Percentiles rank a stretch among this genome's conserved stretches.
phyloP scores from a whole-genome alignment of 2,797 vertebrate genomes.

The Erethizon dorsatum region DNA sequence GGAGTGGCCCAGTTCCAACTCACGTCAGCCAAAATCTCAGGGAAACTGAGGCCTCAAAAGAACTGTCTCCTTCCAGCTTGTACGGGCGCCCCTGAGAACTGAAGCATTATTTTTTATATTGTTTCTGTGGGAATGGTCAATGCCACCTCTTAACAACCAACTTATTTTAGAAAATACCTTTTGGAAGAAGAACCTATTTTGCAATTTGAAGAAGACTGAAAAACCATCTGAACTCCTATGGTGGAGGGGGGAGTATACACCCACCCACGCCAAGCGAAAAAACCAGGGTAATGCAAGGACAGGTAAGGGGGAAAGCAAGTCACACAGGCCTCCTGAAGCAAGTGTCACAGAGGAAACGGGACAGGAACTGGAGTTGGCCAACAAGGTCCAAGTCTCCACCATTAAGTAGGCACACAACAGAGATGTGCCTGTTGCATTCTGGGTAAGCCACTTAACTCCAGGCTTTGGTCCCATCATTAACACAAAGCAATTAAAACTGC shows the following conservation, averaged over 20 bases:
- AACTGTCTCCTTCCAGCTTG: not conserved
- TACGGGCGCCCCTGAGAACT: not conserved
- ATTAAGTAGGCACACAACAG: not conserved
- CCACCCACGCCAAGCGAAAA: not conserved
- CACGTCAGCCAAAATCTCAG: not conserved
- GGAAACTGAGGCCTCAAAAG: not conserved
- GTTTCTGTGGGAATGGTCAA: not conserved
- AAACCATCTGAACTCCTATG: rapidly evolving
- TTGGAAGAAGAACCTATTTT: not conserved
- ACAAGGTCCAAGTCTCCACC: too few species aligned
- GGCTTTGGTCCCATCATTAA: not conserved
- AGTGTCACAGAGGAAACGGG: not conserved
- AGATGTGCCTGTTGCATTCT: not conserved
- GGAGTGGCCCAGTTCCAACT: not conserved
- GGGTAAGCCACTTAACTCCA: not conserved
- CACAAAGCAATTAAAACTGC: not conserved
- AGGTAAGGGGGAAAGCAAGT: not conserved
- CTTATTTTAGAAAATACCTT: not conserved
- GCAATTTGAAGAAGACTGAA: not conserved
- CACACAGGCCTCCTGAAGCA: not conserved
- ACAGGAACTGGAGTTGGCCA: not conserved
- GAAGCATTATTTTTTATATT: not conserved
- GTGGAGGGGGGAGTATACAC: rapidly evolving
- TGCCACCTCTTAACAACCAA: constrained; percentile 1
- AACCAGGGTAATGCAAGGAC: not conserved